Conservation (phyloP, 2,113 vertebrate species). For the Serilophus lunatus region DNA sequence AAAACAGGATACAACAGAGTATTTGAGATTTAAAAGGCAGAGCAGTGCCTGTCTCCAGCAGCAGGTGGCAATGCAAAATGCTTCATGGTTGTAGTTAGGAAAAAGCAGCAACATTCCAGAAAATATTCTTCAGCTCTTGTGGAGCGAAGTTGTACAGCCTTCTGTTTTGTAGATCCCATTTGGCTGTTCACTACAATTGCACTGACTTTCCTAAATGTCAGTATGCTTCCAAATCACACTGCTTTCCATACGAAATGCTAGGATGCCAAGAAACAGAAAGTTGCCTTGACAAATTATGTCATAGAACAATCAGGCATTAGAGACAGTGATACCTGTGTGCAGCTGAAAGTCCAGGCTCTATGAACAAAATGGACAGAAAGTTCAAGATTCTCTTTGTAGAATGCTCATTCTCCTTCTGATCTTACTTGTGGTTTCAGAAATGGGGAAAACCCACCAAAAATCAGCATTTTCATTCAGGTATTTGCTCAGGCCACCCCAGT, state of each 20-base stretch:
- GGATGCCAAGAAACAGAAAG: background rate
- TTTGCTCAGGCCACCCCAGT: background rate
- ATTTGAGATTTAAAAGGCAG: background rate
- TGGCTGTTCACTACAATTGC: background rate
- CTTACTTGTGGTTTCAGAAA: background rate
- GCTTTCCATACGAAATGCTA: background rate
- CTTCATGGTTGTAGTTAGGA: background rate
- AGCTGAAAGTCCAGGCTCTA: background rate
- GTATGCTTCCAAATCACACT: background rate
- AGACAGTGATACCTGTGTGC: background rate
- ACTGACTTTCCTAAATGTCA: background rate
- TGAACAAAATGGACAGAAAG: background rate
- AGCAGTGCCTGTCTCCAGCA: conserved; percentile 31
- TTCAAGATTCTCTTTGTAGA: background rate
- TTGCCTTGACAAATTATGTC: background rate
- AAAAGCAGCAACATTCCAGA: conserved; percentile 33
- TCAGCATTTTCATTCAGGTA: background rate
- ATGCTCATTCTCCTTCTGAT: background rate
- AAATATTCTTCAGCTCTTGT: conserved; percentile 10
- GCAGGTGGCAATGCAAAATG: conserved; percentile 67
- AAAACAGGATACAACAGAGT: background rate
- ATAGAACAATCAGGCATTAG: background rate
- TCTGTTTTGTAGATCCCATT: background rate
- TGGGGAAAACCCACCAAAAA: background rate
- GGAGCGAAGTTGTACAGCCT: background rate